Conservation (phyloP, 1,140 invertebrate species). For the Drosophila novamexicana region DNA sequence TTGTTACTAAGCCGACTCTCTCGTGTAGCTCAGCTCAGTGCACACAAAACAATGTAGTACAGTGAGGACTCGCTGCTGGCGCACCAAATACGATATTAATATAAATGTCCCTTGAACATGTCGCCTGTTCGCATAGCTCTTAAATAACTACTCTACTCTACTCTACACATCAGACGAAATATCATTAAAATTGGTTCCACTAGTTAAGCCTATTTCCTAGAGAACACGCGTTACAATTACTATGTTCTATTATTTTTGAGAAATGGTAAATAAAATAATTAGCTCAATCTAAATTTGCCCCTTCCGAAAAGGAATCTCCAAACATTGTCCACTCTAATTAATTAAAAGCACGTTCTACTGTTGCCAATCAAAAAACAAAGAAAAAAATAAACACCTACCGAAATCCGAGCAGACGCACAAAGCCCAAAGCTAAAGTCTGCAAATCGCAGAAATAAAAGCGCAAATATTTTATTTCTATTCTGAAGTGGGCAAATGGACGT, state of each 20-base stretch:
- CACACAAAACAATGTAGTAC: not conserved
- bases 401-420: slow-evolving; percentile 22
- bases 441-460: slow-evolving; percentile 34
- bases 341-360: slow-evolving; percentile 59
- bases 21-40: not conserved
- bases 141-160: not conserved
- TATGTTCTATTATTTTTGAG: too few species aligned
- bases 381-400: slow-evolving; percentile 49
- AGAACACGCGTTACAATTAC: not conserved
- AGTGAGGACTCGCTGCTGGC: not conserved
- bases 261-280: not conserved
- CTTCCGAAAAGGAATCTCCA: not conserved
- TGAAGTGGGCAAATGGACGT: not conserved
- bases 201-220: not conserved
- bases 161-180: not conserved
- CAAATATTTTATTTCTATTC: slow-evolving; percentile 25
- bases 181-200: too few species aligned
- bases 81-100: not conserved
- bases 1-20: slow-evolving; percentile 4
- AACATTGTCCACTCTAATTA: slow-evolving; percentile 55
- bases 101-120: not conserved
- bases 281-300: not conserved
- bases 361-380: slow-evolving; percentile 19
- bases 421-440: slow-evolving; percentile 15
- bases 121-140: not conserved